Conservation (phyloP, 2,797 vertebrate species). For the Helicolenus hilgendorfi region DNA sequence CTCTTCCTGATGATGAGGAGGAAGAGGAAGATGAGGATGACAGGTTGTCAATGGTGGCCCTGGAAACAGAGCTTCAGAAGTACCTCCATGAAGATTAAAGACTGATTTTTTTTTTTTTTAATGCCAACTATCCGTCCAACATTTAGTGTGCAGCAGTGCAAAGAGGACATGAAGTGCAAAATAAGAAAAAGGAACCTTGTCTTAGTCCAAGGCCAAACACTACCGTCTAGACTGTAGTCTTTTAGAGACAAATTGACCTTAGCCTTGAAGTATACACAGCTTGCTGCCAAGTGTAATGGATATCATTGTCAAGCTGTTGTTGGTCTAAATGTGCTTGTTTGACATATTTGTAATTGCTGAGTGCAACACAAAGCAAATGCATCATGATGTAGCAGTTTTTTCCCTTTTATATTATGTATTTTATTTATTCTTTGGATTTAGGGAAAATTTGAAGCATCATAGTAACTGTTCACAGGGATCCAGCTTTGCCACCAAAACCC, state of each 20-base stretch:
- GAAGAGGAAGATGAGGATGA: conserved; percentile 83
- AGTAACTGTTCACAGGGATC: background rate
- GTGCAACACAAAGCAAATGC: background rate
- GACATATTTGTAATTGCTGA: background rate
- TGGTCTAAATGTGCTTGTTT: background rate
- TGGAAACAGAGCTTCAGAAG: conserved; percentile 89
- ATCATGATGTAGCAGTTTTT: background rate
- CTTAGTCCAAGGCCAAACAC: background rate
- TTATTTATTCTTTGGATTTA: conserved; percentile 39
- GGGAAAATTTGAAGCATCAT: background rate
- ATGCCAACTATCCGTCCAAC: background rate
- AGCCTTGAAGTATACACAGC: background rate
- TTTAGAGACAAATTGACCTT: background rate
- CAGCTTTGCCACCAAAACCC: conserved; percentile 13
- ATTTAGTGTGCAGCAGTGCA: background rate
- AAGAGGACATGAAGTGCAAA: background rate
- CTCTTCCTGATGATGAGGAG: conserved; percentile 73
- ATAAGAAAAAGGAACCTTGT: conserved; percentile 6
- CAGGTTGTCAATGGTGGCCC: conserved; percentile 82
- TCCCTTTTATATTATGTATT: background rate
- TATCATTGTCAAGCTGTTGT: background rate
- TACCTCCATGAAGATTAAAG: conserved; percentile 85
- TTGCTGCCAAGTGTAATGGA: background rate
- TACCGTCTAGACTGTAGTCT: background rate
- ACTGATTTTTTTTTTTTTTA: background rate